Evolutionary conservation across 2,113 vertebrate species (phyloP).

Genomic region (Charina bottae): DNA sequence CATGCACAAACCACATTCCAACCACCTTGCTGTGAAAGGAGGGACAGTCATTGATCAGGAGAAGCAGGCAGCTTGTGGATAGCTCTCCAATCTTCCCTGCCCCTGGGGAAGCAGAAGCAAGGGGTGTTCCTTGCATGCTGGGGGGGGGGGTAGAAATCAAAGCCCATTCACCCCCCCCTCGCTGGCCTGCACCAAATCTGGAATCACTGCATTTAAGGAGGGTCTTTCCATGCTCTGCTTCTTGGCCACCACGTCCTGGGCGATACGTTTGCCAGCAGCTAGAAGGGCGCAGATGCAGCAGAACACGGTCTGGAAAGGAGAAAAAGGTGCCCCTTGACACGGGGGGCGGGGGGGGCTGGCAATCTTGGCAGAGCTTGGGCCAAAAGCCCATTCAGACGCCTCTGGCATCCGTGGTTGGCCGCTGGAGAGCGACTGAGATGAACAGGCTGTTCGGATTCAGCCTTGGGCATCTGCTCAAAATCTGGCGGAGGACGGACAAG

Average conservation of each 20-base stretch:
- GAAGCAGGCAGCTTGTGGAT: no score
- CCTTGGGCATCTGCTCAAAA: not conserved
- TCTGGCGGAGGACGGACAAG: not conserved
- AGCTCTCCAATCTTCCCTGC: not conserved
- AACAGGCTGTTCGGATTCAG: not conserved
- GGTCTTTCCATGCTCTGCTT: not conserved
- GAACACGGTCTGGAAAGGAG: not conserved
- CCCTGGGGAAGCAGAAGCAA: no score
- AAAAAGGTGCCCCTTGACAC: not conserved
- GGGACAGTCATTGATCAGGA: no score
- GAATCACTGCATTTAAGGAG: not conserved
- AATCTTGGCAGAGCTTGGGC: not conserved
- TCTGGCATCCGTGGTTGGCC: not conserved
- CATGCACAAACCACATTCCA: not conserved
- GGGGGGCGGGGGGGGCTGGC: not conserved
- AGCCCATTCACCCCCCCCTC: not conserved
- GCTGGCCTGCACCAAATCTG: not conserved
- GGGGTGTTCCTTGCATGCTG: no score
- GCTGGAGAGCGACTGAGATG: not conserved
- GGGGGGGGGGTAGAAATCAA: no score
- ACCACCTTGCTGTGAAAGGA: not conserved
- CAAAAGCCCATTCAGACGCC: not conserved
- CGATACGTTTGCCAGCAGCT: not conserved
- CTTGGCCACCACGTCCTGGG: not conserved
- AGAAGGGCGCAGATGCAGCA: not conserved